A percentile compares a stretch with the other conserved stretches of the same genome.
Evolutionary conservation across 2,113 vertebrate species (phyloP).

Genomic region (Cervus canadensis): DNA sequence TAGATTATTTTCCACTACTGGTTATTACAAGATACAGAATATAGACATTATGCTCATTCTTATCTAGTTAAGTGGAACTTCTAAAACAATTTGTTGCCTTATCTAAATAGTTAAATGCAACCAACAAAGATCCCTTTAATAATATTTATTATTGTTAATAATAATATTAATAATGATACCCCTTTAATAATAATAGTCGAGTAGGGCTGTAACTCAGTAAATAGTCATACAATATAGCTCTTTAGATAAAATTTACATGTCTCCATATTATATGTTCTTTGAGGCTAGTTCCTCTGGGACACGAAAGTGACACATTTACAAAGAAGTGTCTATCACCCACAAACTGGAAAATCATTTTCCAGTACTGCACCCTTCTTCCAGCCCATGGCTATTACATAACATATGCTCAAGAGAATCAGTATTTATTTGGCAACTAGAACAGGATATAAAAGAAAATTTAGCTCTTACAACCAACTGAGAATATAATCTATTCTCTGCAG

Average conservation of each 20-base stretch:
- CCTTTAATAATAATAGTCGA: background rate
- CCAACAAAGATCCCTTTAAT: background rate
- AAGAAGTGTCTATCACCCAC: background rate
- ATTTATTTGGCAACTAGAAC: slow-evolving; percentile 42
- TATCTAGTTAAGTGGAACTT: background rate
- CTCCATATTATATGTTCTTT: background rate
- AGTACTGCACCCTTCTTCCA: background rate
- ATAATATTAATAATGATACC: background rate
- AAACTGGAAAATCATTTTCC: slow-evolving; percentile 34
- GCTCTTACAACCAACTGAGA: slow-evolving; percentile 55
- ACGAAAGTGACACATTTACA: background rate
- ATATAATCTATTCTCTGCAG: slow-evolving; percentile 43
- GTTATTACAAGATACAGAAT: background rate
- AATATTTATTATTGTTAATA: background rate
- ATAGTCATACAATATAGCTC: background rate
- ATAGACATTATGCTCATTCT: background rate
- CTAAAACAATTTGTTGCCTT: background rate
- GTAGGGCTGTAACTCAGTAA: fast-evolving
- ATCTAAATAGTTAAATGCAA: background rate
- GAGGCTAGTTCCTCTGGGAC: background rate
- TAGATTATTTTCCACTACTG: background rate
- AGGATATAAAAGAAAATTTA: slow-evolving; percentile 54
- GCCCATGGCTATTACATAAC: background rate
- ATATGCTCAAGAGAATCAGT: background rate
- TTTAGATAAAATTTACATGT: background rate